phyloP scores from a whole-genome alignment of 1,140 invertebrate genomes.

The Caenorhabditis tropicalis region DNA sequence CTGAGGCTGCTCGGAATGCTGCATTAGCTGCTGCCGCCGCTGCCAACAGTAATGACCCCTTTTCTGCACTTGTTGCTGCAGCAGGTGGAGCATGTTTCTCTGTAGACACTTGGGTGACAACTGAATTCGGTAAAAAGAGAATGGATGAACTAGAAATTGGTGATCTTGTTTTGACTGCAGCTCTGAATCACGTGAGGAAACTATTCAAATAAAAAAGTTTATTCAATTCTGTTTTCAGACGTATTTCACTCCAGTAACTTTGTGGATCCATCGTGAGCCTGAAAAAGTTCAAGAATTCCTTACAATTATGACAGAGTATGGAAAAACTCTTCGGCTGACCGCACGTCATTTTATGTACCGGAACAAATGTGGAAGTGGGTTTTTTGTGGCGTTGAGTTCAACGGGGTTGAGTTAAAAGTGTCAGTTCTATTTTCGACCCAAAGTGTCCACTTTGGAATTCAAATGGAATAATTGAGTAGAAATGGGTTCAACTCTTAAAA shows the following conservation, averaged over 20 bases:
- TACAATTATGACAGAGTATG: constrained; percentile 53
- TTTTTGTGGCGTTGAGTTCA: not conserved
- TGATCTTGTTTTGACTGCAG: constrained; percentile 47
- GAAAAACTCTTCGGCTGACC: constrained; percentile 48
- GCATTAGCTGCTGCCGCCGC: not conserved
- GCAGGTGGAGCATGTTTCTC: constrained; percentile 37
- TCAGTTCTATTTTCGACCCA: not conserved
- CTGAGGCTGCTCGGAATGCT: not conserved
- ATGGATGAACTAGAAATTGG: constrained; percentile 43
- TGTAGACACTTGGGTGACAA: constrained; percentile 46
- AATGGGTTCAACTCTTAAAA: not conserved
- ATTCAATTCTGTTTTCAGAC: constrained; percentile 19
- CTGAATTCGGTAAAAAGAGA: constrained; percentile 43
- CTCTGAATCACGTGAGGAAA: not conserved
- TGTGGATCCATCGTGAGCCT: constrained; percentile 49
- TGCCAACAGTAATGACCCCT: not conserved
- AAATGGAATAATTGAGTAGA: not conserved
- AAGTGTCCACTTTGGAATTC: not conserved
- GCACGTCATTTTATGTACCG: constrained; percentile 45
- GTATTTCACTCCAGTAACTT: constrained; percentile 45
- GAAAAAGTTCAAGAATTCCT: constrained; percentile 36
- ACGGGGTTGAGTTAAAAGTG: not conserved
- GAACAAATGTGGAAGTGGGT: constrained; percentile 46
- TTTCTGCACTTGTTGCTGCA: not conserved
- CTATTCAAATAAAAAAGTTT: not conserved